Evolutionary conservation across 2,113 vertebrate genomes (phyloP).

Genomic region (Antechinus flavipes): DNA sequence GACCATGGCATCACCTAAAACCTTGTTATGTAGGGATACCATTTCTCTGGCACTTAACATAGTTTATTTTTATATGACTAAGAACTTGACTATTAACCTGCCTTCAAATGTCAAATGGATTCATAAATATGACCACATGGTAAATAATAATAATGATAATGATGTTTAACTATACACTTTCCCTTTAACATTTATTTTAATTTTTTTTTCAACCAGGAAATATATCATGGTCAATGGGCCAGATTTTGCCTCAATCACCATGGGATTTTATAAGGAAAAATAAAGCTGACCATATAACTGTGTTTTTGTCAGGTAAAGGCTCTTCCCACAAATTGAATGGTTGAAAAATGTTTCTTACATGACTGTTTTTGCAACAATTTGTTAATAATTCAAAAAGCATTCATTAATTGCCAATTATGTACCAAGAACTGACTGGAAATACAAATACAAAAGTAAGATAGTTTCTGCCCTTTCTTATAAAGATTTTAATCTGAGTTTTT

Average conservation of each 20-base stretch:
- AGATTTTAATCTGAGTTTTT: background rate
- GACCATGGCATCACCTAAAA: background rate
- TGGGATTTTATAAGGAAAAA: conserved; percentile 95
- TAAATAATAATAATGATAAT: background rate
- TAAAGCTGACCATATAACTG: conserved; percentile 87
- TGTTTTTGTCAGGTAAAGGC: conserved; percentile 84
- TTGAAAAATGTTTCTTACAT: background rate
- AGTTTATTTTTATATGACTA: background rate
- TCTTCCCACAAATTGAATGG: background rate
- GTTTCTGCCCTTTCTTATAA: background rate
- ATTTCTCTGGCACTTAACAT: background rate
- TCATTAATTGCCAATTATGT: background rate
- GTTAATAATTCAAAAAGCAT: background rate
- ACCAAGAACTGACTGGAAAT: background rate
- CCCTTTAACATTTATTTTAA: conserved; percentile 27
- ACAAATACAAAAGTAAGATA: background rate
- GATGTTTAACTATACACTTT: background rate
- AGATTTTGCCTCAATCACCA: conserved; percentile 88
- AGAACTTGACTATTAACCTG: background rate
- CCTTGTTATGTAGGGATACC: background rate
- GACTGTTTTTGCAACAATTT: accelerated
- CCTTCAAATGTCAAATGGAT: background rate
- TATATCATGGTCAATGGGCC: conserved; percentile 88
- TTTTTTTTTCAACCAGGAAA: conserved; percentile 85
- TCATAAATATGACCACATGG: background rate